Conservation (phyloP, 2,113 vertebrate genomes). For the Cinclus cinclus region DNA sequence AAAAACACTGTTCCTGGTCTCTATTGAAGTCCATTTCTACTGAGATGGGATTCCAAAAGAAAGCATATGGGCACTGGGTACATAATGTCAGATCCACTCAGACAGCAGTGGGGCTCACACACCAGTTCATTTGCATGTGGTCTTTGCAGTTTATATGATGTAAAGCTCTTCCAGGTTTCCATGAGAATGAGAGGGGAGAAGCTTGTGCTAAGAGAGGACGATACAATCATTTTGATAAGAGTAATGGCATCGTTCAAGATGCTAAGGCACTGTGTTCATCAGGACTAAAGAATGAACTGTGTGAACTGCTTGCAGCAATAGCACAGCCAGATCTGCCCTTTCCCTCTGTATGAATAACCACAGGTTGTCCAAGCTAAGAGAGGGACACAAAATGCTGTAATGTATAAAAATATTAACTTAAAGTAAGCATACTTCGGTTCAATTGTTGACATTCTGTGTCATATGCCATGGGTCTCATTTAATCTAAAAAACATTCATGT, state of each 20-base stretch:
- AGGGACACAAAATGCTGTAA: not conserved
- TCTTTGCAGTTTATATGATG: not conserved
- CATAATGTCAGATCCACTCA: not conserved
- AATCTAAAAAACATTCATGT: not conserved
- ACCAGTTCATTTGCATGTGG: not conserved
- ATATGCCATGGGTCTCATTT: not conserved
- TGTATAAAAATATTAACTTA: not conserved
- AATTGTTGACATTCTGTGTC: not conserved
- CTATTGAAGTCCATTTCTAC: not conserved
- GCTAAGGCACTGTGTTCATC: not conserved
- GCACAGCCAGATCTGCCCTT: not conserved
- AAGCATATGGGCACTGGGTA: accelerated
- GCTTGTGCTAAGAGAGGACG: not conserved
- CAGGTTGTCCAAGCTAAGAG: not conserved
- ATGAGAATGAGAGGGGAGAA: not conserved
- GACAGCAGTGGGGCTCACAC: not conserved
- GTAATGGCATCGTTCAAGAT: not conserved
- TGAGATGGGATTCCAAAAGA: not conserved
- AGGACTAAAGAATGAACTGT: not conserved
- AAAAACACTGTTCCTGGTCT: not conserved
- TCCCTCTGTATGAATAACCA: not conserved
- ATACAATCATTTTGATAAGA: not conserved
- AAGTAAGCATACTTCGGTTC: not conserved
- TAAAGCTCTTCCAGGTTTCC: not conserved
- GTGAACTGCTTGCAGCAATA: not conserved